These are phyloP conservation scores for Leucophenga varia DNA, from an alignment of 1,140 invertebrate genomes.

Conservation along the genomic window DNA sequence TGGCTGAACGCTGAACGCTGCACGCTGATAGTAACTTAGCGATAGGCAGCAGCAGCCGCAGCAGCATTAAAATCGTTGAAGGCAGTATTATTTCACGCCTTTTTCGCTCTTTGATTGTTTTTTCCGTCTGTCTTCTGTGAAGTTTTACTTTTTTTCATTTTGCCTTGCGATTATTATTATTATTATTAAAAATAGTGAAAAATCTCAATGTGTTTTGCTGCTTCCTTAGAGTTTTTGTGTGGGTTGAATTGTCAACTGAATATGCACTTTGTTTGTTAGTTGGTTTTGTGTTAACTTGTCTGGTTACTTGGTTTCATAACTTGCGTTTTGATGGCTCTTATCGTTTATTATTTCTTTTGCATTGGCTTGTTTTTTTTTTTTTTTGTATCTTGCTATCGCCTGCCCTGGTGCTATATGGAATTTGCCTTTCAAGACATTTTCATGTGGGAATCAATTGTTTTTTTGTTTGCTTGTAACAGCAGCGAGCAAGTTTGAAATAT, in stretches of 20 bases:
- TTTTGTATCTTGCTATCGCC: too few relatives aligned
- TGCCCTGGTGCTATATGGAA: too few relatives aligned
- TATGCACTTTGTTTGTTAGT: neutral
- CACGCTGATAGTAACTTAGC: constrained; percentile 4
- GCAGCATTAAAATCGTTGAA: constrained; percentile 3
- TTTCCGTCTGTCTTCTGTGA: too few relatives aligned
- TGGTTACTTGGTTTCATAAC: neutral
- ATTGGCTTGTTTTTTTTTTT: too few relatives aligned
- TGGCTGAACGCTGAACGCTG: constrained; percentile 16
- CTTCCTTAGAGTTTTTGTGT: constrained; percentile 4
- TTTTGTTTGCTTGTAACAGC: too few relatives aligned
- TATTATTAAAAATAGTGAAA: constrained; percentile 54
- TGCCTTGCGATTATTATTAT: constrained; percentile 15
- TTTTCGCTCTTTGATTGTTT: constrained; percentile 30
- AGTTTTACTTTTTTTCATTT: too few relatives aligned
- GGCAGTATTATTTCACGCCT: constrained; percentile 49
- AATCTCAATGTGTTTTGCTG: constrained; percentile 50
- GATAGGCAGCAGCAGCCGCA: constrained; percentile 19
- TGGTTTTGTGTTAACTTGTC: neutral
- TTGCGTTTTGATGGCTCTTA: neutral
- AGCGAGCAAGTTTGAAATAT: too few relatives aligned
- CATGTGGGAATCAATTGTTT: too few relatives aligned
- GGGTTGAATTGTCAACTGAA: neutral
- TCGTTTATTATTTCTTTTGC: constrained; percentile 10
- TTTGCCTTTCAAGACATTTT: too few relatives aligned